Conservation (phyloP, 35 echinoderm and acorn worm genomes). For the Eucidaris tribuloides region DNA sequence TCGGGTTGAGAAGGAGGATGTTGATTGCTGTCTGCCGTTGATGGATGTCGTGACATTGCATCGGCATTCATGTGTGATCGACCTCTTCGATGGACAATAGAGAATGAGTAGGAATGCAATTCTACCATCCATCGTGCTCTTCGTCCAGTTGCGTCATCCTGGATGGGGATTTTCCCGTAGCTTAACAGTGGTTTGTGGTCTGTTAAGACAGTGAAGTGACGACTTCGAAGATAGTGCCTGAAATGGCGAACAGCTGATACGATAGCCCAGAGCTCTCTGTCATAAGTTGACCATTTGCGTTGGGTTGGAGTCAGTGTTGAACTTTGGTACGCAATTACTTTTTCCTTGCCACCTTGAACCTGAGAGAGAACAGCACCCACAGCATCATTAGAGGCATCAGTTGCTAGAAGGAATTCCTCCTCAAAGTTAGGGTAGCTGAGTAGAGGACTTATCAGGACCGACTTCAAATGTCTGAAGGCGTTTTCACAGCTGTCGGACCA, state of each 20-base stretch:
- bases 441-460: constrained; percentile 37
- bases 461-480: constrained; percentile 24
- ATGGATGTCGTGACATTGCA: constrained; percentile 8
- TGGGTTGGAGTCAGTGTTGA: constrained; percentile 28
- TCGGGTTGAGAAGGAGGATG: too few relatives aligned
- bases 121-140: constrained; percentile 45
- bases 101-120: constrained; percentile 11
- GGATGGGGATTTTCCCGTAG: background rate
- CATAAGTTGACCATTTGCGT: constrained; percentile 37
- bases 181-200: constrained; percentile 57
- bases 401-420: constrained; percentile 28
- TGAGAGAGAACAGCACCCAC: constrained; percentile 65
- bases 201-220: constrained; percentile 34
- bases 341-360: constrained; percentile 51
- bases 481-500: constrained; percentile 7
- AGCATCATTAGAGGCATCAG: constrained; percentile 54
- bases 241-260: constrained; percentile 71
- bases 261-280: constrained; percentile 66
- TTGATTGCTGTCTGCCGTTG: too few relatives aligned
- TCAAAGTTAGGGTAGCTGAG: constrained; percentile 57
- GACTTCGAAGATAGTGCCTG: constrained; percentile 49
- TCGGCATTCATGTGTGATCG: constrained; percentile 1
- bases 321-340: constrained; percentile 69
- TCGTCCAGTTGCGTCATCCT: constrained; percentile 29
- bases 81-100: constrained; percentile 41